These are phyloP conservation scores for Nylanderia fulva DNA, from an alignment of 1,140 invertebrate genomes.

Conservation along the genomic window DNA sequence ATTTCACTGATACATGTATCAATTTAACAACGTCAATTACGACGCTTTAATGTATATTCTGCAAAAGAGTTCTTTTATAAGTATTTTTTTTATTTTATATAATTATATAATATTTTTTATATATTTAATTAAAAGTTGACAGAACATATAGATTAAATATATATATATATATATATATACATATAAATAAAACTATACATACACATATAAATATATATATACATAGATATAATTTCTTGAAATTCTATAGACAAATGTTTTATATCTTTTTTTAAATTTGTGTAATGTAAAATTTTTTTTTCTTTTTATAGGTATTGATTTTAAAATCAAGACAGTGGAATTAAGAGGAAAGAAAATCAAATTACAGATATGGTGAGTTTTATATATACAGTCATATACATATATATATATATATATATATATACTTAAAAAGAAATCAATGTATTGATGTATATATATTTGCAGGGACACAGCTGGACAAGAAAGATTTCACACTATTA, in stretches of 20 bases:
- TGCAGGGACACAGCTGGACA: slow-evolving; percentile 97
- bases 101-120: not conserved
- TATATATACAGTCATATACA: too few species aligned
- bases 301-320: slow-evolving; percentile 96
- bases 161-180: not conserved
- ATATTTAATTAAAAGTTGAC: not conserved
- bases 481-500: slow-evolving; percentile 98
- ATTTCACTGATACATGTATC: not conserved
- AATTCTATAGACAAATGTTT: slow-evolving; percentile 2
- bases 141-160: too few species aligned
- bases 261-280: too few species aligned
- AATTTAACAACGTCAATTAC: not conserved
- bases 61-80: not conserved
- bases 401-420: too few species aligned
- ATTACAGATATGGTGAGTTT: slow-evolving; percentile 97
- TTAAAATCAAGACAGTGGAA: slow-evolving; percentile 99
- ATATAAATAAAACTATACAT: too few species aligned
- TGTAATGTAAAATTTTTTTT: slow-evolving; percentile 25
- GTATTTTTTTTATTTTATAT: not conserved
- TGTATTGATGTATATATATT: slow-evolving; percentile 66
- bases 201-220: not conserved
- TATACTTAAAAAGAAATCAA: slow-evolving; percentile 34
- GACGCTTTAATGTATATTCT: not conserved
- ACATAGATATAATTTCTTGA: not conserved
- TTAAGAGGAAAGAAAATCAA: slow-evolving; percentile 99